Percentiles rank a stretch among this genome's conserved stretches.
These are phyloP conservation scores for Echinops telfairi DNA, from an alignment of 2,113 vertebrate genomes.

Conservation along the genomic window DNA sequence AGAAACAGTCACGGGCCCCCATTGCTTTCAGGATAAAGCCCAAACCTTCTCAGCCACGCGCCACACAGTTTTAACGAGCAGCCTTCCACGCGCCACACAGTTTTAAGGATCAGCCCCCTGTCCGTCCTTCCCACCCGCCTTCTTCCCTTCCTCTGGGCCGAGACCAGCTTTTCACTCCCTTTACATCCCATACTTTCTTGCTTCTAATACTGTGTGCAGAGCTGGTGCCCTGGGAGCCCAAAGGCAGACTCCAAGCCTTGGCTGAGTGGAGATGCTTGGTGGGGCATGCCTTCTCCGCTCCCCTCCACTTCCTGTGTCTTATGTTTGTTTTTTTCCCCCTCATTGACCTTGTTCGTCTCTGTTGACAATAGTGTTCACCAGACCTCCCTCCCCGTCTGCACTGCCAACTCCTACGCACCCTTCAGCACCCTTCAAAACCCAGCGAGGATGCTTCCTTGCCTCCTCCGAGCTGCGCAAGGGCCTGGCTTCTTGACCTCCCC, in stretches of 20 bases:
- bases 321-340: background rate
- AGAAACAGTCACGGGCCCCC: background rate
- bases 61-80: too few species aligned
- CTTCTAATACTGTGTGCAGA: background rate
- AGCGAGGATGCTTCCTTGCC: background rate
- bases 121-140: background rate
- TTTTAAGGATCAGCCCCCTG: background rate
- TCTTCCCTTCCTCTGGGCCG: background rate
- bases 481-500: background rate
- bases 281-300: background rate
- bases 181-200: background rate
- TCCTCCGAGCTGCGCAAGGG: background rate
- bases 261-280: background rate
- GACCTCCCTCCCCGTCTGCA: background rate
- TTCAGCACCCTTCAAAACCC: slow-evolving; percentile 25
- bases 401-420: background rate
- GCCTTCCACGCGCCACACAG: background rate
- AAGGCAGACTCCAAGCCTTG: background rate
- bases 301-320: background rate
- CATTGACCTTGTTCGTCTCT: background rate
- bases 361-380: background rate
- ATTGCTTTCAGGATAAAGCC: background rate
- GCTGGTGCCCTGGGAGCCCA: background rate
- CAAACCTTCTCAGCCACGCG: background rate
- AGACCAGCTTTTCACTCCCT: background rate